Conservation (phyloP, 2,888 invertebrate species). For the Uloborus plumipes region DNA sequence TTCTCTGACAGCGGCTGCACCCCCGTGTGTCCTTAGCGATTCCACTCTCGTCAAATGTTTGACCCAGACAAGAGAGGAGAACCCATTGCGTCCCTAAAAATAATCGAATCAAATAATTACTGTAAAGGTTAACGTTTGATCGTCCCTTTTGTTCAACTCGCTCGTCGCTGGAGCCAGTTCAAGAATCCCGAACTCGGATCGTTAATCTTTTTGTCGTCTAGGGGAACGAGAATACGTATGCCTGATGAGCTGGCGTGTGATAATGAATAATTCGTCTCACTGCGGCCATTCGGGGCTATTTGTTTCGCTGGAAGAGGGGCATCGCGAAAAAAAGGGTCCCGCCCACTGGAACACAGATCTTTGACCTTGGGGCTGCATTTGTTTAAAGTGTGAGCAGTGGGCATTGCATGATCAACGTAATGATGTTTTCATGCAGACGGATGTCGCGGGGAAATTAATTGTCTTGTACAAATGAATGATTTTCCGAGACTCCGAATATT, state of each 20-base stretch:
- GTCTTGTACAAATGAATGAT: conserved; percentile 12
- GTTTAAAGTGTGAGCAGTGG: conserved; percentile 16
- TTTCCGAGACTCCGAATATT: background rate
- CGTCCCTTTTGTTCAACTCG: conserved; percentile 15
- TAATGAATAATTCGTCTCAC: conserved; percentile 26
- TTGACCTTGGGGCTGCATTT: conserved; percentile 20
- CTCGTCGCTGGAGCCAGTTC: conserved; percentile 19
- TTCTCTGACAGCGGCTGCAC: too few relatives aligned
- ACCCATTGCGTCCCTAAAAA: conserved; percentile 3
- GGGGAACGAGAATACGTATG: conserved; percentile 3
- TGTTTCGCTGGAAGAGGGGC: background rate
- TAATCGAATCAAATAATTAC: conserved; percentile 21
- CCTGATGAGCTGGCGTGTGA: conserved; percentile 9
- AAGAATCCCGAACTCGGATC: conserved; percentile 20
- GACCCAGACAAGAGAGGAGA: conserved; percentile 12
- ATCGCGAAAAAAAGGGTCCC: background rate
- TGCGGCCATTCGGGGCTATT: background rate
- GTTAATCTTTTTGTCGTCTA: conserved; percentile 29
- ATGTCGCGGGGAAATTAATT: conserved; percentile 19
- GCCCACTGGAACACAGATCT: conserved; percentile 9
- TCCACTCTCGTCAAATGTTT: background rate
- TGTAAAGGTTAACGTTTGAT: conserved; percentile 21
- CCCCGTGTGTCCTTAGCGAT: too few relatives aligned
- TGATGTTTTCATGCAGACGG: conserved; percentile 11
- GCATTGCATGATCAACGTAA: background rate